Evolutionary conservation across 2,797 vertebrate genomes (phyloP), one percentile per base, ranked within the genome.

Genomic region (Tamandua tetradactyla): DNA sequence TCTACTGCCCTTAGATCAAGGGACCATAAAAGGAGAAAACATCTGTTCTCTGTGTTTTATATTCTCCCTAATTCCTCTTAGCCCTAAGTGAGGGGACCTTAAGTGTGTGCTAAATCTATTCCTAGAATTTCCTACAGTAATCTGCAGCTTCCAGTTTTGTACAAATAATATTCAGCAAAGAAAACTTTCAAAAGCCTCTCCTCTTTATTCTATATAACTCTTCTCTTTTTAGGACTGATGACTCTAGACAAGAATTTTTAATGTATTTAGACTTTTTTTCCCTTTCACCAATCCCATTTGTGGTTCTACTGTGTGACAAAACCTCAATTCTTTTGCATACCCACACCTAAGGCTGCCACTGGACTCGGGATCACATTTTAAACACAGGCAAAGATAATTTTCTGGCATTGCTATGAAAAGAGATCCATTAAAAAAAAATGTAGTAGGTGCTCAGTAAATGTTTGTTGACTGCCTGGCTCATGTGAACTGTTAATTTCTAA

Each of bases 61-160:
- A 49, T 17, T 7, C 40, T 8, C 15, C 44, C 79, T 74, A 87
- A 86, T 59, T 68, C 40, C 7, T 22, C 85, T 84, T 82, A 88
- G 79, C 61, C 92, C 37, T 64, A 66, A 89, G 85, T 23, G 79
- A 97, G 32, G 32, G 32, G 8, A 18, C 27, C 23, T 90, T 82
- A 83, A 89, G 90, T 88, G 52, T 75, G 64, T 61, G 80, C 37
- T 95, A 94, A 96, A 94, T 90, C 82, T 82, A 74, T 52, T 62
- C 64, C 75, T 88, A 95, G 71, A 92, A 92, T 84, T 90, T 95
- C 42, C 92, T 81, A 57, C 80, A 95, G 85, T 87, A 80, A 84
- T 80, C 82, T 92, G 82, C 66, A 91, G 86, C 52, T 94, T 90
- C 2, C 0, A 7, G 27, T 85, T 71, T 59, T 85, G 81, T 52